Evolutionary conservation across 2,888 invertebrate genomes (phyloP).

Genomic region (Polyommatus iphigenia): DNA sequence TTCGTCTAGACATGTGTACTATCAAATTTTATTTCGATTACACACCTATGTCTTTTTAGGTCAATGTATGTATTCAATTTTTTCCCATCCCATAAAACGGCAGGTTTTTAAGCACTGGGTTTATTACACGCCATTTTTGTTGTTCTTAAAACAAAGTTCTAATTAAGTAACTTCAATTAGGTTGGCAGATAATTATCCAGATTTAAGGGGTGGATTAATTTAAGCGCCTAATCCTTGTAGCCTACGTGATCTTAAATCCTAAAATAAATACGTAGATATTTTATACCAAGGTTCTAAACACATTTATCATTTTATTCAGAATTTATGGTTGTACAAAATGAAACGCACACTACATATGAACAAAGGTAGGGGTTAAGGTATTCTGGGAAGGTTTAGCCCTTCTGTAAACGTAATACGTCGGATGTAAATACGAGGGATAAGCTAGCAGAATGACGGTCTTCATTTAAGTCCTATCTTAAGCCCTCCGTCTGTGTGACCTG

Average conservation of each 20-base stretch:
- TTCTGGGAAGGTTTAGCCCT: constrained; percentile 32
- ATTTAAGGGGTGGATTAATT: background rate
- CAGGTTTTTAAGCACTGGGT: background rate
- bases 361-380: constrained; percentile 19
- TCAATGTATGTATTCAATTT: background rate
- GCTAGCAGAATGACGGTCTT: constrained; percentile 41
- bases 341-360: background rate
- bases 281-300: background rate
- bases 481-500: constrained; percentile 1
- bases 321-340: constrained; percentile 3
- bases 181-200: background rate
- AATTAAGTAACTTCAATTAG: background rate
- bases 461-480: constrained; percentile 37
- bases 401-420: constrained; percentile 35
- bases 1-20: constrained; percentile 8
- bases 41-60: background rate
- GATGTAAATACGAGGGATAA: constrained; percentile 39
- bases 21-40: background rate
- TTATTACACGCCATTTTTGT: background rate
- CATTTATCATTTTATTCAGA: background rate
- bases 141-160: background rate
- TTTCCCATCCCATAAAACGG: background rate
- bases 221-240: background rate
- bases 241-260: background rate
- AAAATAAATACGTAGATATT: background rate